phyloP scores from a whole-genome alignment of 2,797 vertebrate genomes.

The Arrhamphus sclerolepis region DNA sequence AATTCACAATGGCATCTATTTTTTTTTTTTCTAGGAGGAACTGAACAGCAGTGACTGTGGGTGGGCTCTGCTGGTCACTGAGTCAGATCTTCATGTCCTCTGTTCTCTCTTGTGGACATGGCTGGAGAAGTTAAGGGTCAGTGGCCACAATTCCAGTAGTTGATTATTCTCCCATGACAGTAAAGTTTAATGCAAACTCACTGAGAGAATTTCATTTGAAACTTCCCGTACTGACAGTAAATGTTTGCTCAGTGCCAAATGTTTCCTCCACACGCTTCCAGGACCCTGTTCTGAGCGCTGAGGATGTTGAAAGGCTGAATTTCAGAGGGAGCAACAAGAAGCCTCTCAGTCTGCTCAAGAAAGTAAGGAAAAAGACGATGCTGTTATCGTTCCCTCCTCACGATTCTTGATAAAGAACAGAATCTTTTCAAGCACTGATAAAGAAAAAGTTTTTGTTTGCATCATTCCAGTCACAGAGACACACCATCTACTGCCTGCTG shows the following conservation, averaged over 20 bases:
- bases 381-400: not conserved
- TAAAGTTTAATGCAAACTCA: no score
- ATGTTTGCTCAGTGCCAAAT: not conserved
- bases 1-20: not conserved
- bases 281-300: constrained; percentile 79
- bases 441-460: not conserved
- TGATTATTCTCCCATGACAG: not conserved
- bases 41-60: constrained; percentile 83
- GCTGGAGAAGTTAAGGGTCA: constrained; percentile 83
- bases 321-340: constrained; percentile 44
- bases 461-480: constrained; percentile 72
- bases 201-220: no score
- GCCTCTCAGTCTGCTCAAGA: constrained; percentile 68
- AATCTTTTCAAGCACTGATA: not conserved
- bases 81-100: constrained; percentile 80
- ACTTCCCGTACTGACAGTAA: no score
- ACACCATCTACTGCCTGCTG: constrained; percentile 82
- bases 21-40: constrained; percentile 71
- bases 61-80: constrained; percentile 81
- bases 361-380: constrained; percentile 54
- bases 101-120: constrained; percentile 83
- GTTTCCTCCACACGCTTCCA: constrained; percentile 35
- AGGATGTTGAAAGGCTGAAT: constrained; percentile 68
- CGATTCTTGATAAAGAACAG: not conserved
- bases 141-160: constrained; percentile 29